phyloP scores from a whole-genome alignment of 2,113 vertebrate species.

The Apus apus region DNA sequence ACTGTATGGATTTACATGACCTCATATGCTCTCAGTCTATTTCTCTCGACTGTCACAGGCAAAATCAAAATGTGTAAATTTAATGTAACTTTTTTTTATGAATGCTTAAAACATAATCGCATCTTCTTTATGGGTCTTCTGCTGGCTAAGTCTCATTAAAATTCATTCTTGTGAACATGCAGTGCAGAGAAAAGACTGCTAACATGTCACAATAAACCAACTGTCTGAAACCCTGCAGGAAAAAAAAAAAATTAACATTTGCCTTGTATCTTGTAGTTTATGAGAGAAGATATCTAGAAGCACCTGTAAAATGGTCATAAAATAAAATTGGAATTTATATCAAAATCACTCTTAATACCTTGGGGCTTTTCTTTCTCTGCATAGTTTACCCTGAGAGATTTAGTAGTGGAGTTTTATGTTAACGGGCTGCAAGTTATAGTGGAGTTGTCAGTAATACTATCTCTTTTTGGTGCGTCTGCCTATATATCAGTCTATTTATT shows the following conservation, averaged over 20 bases:
- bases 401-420: conserved; percentile 62
- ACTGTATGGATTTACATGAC: background rate
- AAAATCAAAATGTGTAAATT: conserved; percentile 65
- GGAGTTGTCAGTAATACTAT: conserved; percentile 37
- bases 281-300: conserved; percentile 37
- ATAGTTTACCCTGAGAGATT: conserved; percentile 70
- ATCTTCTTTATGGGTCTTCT: conserved; percentile 70
- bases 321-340: conserved; percentile 76
- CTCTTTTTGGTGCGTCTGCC: conserved; percentile 15
- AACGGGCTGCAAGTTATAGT: conserved; percentile 58
- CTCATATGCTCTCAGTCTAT: background rate
- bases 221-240: conserved; percentile 56
- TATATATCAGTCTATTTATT: conserved; percentile 69
- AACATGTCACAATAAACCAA: conserved; percentile 71
- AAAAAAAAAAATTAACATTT: conserved; percentile 49
- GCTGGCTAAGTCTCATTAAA: conserved; percentile 63
- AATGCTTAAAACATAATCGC: conserved; percentile 67
- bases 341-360: conserved; percentile 69
- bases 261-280: conserved; percentile 65
- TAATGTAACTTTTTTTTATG: conserved; percentile 65
- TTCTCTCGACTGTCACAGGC: conserved; percentile 42
- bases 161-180: conserved; percentile 50
- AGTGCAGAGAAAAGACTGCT: conserved; percentile 46
- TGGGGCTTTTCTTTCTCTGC: conserved; percentile 64
- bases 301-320: conserved; percentile 73